These are phyloP conservation scores for Lasaia peninsularis DNA, from an alignment of 1,140 invertebrate species.

Conservation along the genomic window DNA sequence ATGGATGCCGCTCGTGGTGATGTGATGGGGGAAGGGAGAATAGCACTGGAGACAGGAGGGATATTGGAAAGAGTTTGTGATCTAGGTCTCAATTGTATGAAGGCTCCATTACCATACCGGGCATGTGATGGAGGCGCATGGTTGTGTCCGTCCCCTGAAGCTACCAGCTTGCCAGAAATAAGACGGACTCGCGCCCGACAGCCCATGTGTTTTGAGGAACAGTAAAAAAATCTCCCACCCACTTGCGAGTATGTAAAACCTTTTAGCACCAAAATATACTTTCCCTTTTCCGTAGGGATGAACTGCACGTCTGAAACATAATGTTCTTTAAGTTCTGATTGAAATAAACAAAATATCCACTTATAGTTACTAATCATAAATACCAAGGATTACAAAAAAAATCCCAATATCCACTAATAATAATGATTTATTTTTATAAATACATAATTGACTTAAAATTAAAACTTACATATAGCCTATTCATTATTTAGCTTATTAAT, in stretches of 20 bases:
- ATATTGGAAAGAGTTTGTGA: constrained; percentile 25
- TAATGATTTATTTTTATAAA: too few relatives aligned
- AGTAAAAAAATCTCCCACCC: constrained; percentile 68
- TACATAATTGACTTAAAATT: too few relatives aligned
- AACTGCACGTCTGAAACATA: constrained; percentile 66
- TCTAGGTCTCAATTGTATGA: constrained; percentile 58
- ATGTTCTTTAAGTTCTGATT: constrained; percentile 24
- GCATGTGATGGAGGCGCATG: constrained; percentile 65
- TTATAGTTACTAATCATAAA: background rate
- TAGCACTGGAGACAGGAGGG: constrained; percentile 29
- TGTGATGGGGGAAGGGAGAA: constrained; percentile 44
- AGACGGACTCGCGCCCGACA: constrained; percentile 58
- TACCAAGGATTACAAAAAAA: too few relatives aligned
- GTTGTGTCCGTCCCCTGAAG: constrained; percentile 58
- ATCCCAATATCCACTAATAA: too few relatives aligned
- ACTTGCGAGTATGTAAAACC: constrained; percentile 71
- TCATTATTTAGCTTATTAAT: too few relatives aligned
- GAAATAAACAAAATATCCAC: background rate
- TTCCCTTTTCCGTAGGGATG: constrained; percentile 69
- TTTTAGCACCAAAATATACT: constrained; percentile 65
- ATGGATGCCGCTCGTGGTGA: constrained; percentile 46
- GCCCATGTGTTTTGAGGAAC: constrained; percentile 69
- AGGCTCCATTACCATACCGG: constrained; percentile 64
- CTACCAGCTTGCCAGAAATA: constrained; percentile 52
- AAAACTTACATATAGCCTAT: too few relatives aligned